These are phyloP conservation scores for Phorcus lineatus DNA, from an alignment of 2,888 invertebrate genomes.

Conservation along the genomic window DNA sequence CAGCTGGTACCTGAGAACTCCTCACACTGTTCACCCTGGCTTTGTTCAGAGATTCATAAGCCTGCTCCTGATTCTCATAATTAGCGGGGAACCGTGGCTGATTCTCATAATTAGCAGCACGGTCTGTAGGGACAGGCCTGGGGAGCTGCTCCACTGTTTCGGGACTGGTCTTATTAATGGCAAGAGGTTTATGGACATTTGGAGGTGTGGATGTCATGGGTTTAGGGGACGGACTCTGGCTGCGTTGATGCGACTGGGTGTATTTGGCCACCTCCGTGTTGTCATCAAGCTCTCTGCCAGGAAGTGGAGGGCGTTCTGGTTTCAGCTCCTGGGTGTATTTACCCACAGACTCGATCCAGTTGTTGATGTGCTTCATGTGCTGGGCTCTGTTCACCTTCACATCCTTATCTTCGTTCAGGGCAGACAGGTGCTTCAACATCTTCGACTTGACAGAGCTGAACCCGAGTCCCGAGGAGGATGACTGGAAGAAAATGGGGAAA, in stretches of 20 bases:
- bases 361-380: slow-evolving; percentile 52
- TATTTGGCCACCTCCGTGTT: slow-evolving; percentile 5
- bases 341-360: slow-evolving; percentile 52
- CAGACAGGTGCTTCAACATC: slow-evolving; percentile 47
- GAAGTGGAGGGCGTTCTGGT: slow-evolving; percentile 14
- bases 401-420: slow-evolving; percentile 38
- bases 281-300: background rate
- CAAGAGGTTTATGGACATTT: slow-evolving; percentile 62
- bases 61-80: slow-evolving; percentile 24
- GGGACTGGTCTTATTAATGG: slow-evolving; percentile 44
- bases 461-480: slow-evolving; percentile 54
- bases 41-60: slow-evolving; percentile 30
- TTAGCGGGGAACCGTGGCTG: background rate
- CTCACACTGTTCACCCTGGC: slow-evolving; percentile 11
- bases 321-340: slow-evolving; percentile 39
- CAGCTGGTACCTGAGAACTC: background rate
- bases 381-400: slow-evolving; percentile 39
- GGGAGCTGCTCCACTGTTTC: slow-evolving; percentile 15
- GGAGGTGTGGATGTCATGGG: slow-evolving; percentile 65
- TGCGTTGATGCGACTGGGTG: background rate
- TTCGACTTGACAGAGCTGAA: slow-evolving; percentile 41
- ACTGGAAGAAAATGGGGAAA: slow-evolving; percentile 45
- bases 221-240: slow-evolving; percentile 57
- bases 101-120: background rate
- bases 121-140: background rate